phyloP scores from a whole-genome alignment of 1,140 invertebrate genomes.

The Panagrolaimus sp. region DNA sequence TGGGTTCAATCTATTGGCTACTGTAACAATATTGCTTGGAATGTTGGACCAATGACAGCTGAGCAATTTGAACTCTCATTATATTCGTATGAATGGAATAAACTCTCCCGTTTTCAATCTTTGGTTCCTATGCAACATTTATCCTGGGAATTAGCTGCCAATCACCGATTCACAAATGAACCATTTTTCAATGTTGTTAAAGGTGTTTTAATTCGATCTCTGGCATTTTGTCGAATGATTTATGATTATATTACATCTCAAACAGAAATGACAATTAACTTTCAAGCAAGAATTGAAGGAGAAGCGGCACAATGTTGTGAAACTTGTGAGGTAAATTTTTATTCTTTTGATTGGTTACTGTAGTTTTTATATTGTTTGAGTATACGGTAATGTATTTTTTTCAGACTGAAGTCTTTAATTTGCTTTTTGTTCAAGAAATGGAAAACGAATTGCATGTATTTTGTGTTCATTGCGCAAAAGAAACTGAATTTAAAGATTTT shows the following conservation, averaged over 20 bases:
- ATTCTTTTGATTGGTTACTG: neutral
- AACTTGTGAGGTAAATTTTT: constrained; percentile 77
- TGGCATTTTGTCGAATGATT: constrained; percentile 72
- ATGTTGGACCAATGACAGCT: constrained; percentile 88
- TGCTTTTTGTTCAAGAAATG: constrained; percentile 89
- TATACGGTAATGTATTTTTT: neutral
- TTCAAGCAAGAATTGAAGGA: constrained; percentile 84
- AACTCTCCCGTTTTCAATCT: constrained; percentile 79
- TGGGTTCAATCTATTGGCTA: constrained; percentile 90
- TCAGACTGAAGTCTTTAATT: constrained; percentile 81
- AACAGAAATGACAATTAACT: constrained; percentile 77
- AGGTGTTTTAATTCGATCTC: constrained; percentile 70
- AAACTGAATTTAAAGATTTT: constrained; percentile 55
- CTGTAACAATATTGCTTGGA: constrained; percentile 90
- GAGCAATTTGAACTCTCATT: constrained; percentile 85
- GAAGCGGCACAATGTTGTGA: constrained; percentile 95
- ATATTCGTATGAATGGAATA: constrained; percentile 93
- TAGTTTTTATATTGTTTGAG: neutral
- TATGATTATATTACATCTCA: constrained; percentile 75
- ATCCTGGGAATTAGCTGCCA: constrained; percentile 91
- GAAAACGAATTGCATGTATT: constrained; percentile 84
- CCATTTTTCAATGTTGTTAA: constrained; percentile 79
- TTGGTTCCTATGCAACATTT: constrained; percentile 97
- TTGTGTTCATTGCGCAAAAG: constrained; percentile 87
- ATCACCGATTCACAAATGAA: constrained; percentile 85